Evolutionary conservation across 2,888 invertebrate genomes (phyloP), one percentile per base, ranked within the genome.

Genomic region (Drosophila trichaetosa): DNA sequence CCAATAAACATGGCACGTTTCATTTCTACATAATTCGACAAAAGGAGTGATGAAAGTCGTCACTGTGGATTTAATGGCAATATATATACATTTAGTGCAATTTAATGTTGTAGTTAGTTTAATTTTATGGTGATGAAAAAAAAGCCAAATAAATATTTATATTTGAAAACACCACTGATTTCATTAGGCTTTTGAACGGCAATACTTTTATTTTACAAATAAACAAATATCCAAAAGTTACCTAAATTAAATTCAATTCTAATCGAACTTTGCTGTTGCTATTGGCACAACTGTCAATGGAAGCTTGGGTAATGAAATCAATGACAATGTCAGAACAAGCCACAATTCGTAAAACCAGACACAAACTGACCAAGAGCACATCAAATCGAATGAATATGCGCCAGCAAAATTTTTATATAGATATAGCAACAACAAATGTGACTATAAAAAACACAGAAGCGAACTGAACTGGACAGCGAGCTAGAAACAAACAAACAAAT

Each of bases 341-440:
- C 87, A 67, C 85, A 73, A 60, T 57, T 40, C 77, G 52, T 54
- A 69, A 76, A 80, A 66, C 36, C 64, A 65, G 61, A 61, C 31
- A 57, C 64, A 74, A 67, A 66, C 71, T 69, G 69, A 63, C 56
- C 72, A 63, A 64, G 61, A 69, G 68, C 53, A 53, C 69, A 69
- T 72, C 64, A 68, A 84, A 87, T 87, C 88, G 76, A 85, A 87
- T 87, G 73, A 74, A 84, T 82, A 48, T 84, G 76, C 72, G 64
- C 67, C 76, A 67, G 61, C 73, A 76, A 83, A 80, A 87, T 87
- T 87, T 60, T 65, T 73, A 69, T 49, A 64, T 48, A 40, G 6
- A 67, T 10, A 63, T 3, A 48, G 62, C 56, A 33, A 40, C 46
- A 36, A 29, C 52, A 59, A 62, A 62, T 64, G 49, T 64, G 62